Base-by-base conservation (phyloP, 2,888 invertebrate genomes). In the Scaptomyza caliginosa region DNA sequence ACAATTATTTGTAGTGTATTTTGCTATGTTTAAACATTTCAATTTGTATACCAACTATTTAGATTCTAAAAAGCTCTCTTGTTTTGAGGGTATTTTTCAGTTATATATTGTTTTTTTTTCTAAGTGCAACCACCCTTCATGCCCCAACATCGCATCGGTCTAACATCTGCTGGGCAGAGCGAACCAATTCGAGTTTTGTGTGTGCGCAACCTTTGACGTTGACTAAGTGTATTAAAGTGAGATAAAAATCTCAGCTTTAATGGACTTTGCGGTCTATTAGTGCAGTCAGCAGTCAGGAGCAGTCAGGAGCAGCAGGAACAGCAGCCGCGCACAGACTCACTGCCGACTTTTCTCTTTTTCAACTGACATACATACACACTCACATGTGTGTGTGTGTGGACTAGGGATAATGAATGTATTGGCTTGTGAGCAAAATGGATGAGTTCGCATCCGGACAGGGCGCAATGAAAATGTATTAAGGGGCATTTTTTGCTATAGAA, bases 241-340 rank as follows among this genome's bases (percentile, higher is more conserved):
- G 88, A 88, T 83, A 83, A 88, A 88, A 83, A 86, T 83, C 83
- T 82, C 74, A 49, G 84, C 84, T 87, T 88, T 88, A 83, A 88
- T 83, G 88, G 88, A 83, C 88, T 86, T 75, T 83, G 88, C 69
- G 88, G 88, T 83, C 86, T 83, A 83, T 83, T 88, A 83, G 80
- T 77, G 84, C 59, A 78, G 67, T 67, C 48, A 69, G 51, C 62
- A 50, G 23, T 24, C 43, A 43, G 16, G 1, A 38, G 17, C 17
- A 17, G 36, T n/a, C 36, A 16, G n/a, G 4, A n/a, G 17, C 30
- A 28, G 40, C 48, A n/a, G 17, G 24, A 28, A 36, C 48, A 57
- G 45, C 40, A 50, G 39, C 48, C 51, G 40, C 52, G 60, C 54
- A 57, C 54, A 43, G 49, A 42, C 52, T 46, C 28, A 42, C 46